Base-by-base conservation (phyloP, 2,888 invertebrate genomes). In the Tigriopus californicus region DNA sequence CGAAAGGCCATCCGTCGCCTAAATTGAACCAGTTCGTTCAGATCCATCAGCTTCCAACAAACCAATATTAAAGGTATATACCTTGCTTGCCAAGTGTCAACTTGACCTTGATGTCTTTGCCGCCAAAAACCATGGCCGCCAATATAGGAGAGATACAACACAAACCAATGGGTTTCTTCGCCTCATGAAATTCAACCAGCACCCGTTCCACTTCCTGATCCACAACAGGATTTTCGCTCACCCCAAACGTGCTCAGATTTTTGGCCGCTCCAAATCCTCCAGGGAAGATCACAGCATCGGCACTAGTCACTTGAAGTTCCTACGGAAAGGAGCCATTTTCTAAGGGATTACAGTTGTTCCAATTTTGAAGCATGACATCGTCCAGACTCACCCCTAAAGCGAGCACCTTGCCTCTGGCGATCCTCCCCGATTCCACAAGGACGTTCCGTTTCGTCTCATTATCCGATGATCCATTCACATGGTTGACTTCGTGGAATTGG, bases 191-290 rank as follows among this genome's bases (percentile, higher is more conserved):
- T 33, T 75, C 74, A 60, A 70, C 70, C 20, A 78, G 67, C 10
- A 75, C 67, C 24, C 70, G 67, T 52, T 69, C 71, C 1, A 77
- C 70, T 41, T 76, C 75, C 1, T 70, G 66, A 60, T 72, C 60
- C 42, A 44, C 41, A 2, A n/a, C 42, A 55, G 47, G 42, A 18
- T 47, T 20, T 12, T 46, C 33, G n/a, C 13, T 57, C 55, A 24
- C 44, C 51, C 25, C 53, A 24, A 46, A 61, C 61, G 66, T 75
- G 69, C 64, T 77, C 76, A 78, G 65, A 63, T 76, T 77, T 64
- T 76, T 76, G 4, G 75, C 77, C 33, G 71, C 75, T 3, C 77
- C 78, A 68, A 76, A 77, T 41, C 77, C 77, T 54, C 78, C 78
- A 22, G 78, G 78, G 62, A 78, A 71, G n/a, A 78, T 66, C 10